Conservation (phyloP, 2,888 invertebrate species). For the Meandrusa payeni region DNA sequence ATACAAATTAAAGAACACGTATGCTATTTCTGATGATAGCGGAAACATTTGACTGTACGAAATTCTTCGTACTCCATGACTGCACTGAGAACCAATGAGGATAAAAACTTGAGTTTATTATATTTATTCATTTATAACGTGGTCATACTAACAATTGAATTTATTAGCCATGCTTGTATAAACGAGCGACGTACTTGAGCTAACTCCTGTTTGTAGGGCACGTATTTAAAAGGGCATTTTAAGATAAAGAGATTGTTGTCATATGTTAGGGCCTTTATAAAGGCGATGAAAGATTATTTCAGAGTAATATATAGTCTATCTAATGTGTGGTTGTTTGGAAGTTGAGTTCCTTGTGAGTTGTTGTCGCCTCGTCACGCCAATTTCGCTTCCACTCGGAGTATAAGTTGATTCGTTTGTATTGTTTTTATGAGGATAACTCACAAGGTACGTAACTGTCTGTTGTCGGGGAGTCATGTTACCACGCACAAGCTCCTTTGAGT, state of each 20-base stretch:
- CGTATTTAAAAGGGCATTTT: constrained; percentile 29
- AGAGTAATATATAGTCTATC: constrained; percentile 23
- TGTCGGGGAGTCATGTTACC: constrained; percentile 36
- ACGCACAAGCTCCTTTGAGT: constrained; percentile 42
- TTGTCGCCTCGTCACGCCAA: background rate
- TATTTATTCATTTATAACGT: too few species aligned
- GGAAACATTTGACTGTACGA: too few species aligned
- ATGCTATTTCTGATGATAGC: too few species aligned
- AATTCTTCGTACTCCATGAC: too few species aligned
- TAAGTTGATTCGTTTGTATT: too few species aligned
- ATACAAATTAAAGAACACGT: too few species aligned
- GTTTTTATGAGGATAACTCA: constrained; percentile 1
- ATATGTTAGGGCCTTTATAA: constrained; percentile 17
- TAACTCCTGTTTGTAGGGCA: constrained; percentile 27
- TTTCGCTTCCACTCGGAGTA: too few species aligned
- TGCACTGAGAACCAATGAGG: too few species aligned
- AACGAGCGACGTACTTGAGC: constrained; percentile 5
- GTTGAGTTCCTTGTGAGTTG: constrained; percentile 25
- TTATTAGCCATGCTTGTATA: too few species aligned
- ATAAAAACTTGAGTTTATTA: too few species aligned
- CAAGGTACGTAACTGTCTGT: constrained; percentile 27
- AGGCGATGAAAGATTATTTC: constrained; percentile 9
- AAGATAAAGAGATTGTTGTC: constrained; percentile 27
- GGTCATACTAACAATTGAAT: too few species aligned
- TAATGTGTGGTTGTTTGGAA: constrained; percentile 24